Conservation (phyloP, 2,113 vertebrate species). For the Montifringilla adamsi region DNA sequence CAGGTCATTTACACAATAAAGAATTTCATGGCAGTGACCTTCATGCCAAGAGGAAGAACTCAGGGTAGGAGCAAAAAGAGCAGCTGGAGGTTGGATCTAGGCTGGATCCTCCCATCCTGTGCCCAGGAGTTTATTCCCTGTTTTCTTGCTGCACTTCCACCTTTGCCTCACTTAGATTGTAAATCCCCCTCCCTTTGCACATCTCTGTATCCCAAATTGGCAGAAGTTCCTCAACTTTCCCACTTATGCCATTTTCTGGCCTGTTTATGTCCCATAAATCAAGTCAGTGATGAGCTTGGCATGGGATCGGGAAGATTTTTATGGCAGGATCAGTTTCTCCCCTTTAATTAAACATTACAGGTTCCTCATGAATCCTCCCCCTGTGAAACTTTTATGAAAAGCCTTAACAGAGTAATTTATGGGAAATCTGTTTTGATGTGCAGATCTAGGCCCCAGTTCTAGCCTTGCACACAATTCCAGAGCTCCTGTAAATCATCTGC, state of each 20-base stretch:
- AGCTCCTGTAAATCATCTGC: not conserved
- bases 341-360: constrained; percentile 34
- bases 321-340: not conserved
- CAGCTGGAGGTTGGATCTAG: not conserved
- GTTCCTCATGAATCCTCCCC: not conserved
- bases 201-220: not conserved
- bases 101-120: not conserved
- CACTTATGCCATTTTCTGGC: not conserved
- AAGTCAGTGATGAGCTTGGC: constrained; percentile 24
- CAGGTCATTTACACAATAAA: not conserved
- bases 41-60: not conserved
- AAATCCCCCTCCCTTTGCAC: not conserved
- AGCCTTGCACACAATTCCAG: not conserved
- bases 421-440: constrained; percentile 34
- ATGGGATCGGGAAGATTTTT: not conserved
- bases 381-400: not conserved
- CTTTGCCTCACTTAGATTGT: not conserved
- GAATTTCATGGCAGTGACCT: not conserved
- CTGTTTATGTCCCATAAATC: not conserved
- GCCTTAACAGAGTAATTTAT: not conserved
- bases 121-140: not conserved
- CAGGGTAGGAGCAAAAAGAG: not conserved
- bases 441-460: not conserved
- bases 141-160: not conserved
- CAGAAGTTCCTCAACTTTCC: not conserved